These are phyloP conservation scores for Enoplosus armatus DNA, from an alignment of 2,797 vertebrate species.

Conservation along the genomic window DNA sequence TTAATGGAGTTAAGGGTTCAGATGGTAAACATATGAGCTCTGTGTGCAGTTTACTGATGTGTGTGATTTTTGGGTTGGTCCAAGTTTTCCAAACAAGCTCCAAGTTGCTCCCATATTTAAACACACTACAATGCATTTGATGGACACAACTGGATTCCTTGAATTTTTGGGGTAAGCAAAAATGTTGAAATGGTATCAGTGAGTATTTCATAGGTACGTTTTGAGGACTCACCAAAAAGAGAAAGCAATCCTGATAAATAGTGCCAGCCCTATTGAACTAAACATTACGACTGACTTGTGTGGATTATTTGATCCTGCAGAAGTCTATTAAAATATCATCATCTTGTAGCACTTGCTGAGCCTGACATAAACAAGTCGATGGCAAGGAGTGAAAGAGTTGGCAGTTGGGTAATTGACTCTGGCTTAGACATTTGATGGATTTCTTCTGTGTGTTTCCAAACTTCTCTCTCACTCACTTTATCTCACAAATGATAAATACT, in stretches of 20 bases:
- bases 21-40: conserved; percentile 32
- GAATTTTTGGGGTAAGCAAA: not conserved
- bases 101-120: not conserved
- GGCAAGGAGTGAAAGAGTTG: not conserved
- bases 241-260: not conserved
- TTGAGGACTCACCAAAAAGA: not conserved
- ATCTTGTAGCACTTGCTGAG: conserved; percentile 2
- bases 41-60: not conserved
- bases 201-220: not conserved
- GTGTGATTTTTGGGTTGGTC: not conserved
- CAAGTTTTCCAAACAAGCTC: conserved; percentile 8
- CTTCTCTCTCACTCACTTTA: not conserved
- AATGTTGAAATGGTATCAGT: not conserved
- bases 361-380: conserved; percentile 14
- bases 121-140: not conserved
- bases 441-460: conserved; percentile 1
- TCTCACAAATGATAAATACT: not conserved
- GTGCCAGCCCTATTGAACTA: not conserved
- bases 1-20: not conserved
- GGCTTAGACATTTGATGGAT: not conserved
- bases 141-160: not conserved
- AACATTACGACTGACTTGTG: conserved; percentile 12
- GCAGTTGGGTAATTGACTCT: not conserved
- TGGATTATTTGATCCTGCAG: conserved; percentile 2
- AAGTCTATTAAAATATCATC: conserved; percentile 29